phyloP scores from a whole-genome alignment of 2,797 vertebrate genomes.

The Schizopygopsis pylzovi region DNA sequence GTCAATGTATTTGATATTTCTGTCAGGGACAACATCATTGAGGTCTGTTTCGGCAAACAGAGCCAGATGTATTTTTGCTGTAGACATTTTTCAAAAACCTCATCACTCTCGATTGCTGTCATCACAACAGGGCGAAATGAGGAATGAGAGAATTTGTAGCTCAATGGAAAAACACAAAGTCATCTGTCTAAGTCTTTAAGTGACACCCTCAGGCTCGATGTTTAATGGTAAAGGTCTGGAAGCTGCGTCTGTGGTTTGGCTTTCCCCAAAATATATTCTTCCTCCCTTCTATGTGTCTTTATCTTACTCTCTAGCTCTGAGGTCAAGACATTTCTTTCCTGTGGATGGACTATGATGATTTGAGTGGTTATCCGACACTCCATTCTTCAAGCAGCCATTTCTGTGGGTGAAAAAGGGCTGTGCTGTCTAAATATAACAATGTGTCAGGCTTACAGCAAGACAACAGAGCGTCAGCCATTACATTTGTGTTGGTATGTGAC shows the following conservation, averaged over 20 bases:
- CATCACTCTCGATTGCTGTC: slow-evolving; percentile 48
- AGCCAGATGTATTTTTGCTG: slow-evolving; percentile 33
- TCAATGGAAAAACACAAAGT: slow-evolving; percentile 48
- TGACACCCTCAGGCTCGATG: slow-evolving; percentile 67
- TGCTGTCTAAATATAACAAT: slow-evolving; percentile 66
- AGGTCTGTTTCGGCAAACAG: slow-evolving; percentile 28
- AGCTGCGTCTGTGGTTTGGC: slow-evolving; percentile 72
- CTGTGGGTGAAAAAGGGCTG: slow-evolving; percentile 62
- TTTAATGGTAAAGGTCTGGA: slow-evolving; percentile 70
- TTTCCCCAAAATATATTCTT: slow-evolving; percentile 43
- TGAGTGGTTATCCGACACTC: slow-evolving; percentile 63
- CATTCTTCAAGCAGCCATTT: slow-evolving; percentile 68
- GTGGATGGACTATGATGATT: slow-evolving; percentile 57
- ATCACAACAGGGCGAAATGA: slow-evolving; percentile 38
- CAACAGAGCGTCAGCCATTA: neutral
- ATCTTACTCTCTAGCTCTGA: slow-evolving; percentile 67
- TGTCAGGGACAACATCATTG: slow-evolving; percentile 28
- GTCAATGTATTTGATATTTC: slow-evolving; percentile 16
- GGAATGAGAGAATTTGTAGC: slow-evolving; percentile 40
- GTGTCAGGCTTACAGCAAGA: slow-evolving; percentile 28
- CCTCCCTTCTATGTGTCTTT: slow-evolving; percentile 38
- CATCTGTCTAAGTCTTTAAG: slow-evolving; percentile 67
- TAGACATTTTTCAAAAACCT: slow-evolving; percentile 23
- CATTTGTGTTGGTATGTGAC: slow-evolving; percentile 17
- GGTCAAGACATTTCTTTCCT: slow-evolving; percentile 72